phyloP scores from a whole-genome alignment of 1,140 invertebrate genomes.

The Anastrepha obliqua region DNA sequence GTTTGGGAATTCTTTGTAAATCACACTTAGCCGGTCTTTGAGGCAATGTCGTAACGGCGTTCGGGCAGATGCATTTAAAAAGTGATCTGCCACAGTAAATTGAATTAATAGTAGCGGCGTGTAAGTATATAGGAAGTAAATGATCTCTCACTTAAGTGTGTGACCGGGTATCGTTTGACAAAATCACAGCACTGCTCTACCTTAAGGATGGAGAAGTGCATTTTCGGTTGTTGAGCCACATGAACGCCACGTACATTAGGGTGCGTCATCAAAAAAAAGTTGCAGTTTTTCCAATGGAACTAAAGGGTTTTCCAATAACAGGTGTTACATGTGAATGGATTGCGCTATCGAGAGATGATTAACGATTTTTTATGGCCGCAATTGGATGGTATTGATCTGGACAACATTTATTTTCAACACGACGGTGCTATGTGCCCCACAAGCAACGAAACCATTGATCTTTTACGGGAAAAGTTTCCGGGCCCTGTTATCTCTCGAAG shows the following conservation, averaged over 20 bases:
- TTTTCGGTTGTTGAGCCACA: neutral
- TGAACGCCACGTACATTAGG: neutral
- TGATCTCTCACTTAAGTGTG: conserved; percentile 35
- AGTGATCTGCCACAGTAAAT: neutral
- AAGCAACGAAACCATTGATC: too few species aligned
- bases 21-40: neutral
- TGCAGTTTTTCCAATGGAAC: too few species aligned
- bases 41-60: neutral
- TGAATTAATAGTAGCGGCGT: conserved; percentile 7
- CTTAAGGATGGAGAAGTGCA: neutral
- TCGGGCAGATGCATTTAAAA: neutral
- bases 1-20: conserved; percentile 6
- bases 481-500: too few species aligned
- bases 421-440: too few species aligned
- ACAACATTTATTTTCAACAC: too few species aligned
- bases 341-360: too few species aligned
- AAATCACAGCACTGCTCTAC: neutral
- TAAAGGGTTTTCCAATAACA: too few species aligned
- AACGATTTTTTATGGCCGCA: too few species aligned
- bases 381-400: too few species aligned
- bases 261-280: neutral
- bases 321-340: too few species aligned
- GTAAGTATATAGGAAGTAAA: conserved; percentile 15
- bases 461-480: too few species aligned
- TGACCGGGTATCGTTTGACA: conserved; percentile 28